A percentile compares a stretch with the other conserved stretches of the same genome.
Evolutionary conservation across 2,888 invertebrate species (phyloP).

Genomic region (Watsonalla cultraria): DNA sequence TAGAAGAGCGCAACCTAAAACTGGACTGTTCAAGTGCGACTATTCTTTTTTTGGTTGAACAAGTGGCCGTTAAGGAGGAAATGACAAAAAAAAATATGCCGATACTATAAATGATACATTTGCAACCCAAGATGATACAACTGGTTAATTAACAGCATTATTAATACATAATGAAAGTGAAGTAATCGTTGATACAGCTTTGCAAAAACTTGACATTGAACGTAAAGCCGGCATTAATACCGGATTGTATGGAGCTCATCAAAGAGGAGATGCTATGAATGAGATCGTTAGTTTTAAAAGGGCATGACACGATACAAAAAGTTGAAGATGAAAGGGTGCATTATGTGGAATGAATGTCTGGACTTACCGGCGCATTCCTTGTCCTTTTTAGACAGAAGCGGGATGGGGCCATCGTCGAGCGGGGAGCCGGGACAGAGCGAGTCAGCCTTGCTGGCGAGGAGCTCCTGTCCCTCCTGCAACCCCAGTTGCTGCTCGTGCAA

Average conservation of each 20-base stretch:
- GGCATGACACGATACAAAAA: background rate
- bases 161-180: conserved; percentile 14
- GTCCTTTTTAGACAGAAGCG: conserved; percentile 79
- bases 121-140: conserved; percentile 18
- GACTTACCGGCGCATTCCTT: conserved; percentile 63
- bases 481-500: conserved; percentile 94
- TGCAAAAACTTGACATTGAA: conserved; percentile 4
- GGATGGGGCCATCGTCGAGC: conserved; percentile 79
- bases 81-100: conserved; percentile 48
- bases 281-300: background rate
- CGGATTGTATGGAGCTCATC: background rate
- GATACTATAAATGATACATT: conserved; percentile 23
- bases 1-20: conserved; percentile 52
- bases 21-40: conserved; percentile 61
- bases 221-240: background rate
- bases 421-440: conserved; percentile 79
- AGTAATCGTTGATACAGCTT: conserved; percentile 12
- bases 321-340: background rate
- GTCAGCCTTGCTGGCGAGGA: conserved; percentile 81
- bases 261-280: background rate
- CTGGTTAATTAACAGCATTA: conserved; percentile 10
- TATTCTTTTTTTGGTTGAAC: conserved; percentile 55
- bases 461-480: conserved; percentile 89
- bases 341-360: background rate
- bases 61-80: conserved; percentile 68